Percentiles rank a stretch among this genome's conserved stretches.
Conservation (phyloP, 2,797 vertebrate species). For the Neomorphus geoffroyi region DNA sequence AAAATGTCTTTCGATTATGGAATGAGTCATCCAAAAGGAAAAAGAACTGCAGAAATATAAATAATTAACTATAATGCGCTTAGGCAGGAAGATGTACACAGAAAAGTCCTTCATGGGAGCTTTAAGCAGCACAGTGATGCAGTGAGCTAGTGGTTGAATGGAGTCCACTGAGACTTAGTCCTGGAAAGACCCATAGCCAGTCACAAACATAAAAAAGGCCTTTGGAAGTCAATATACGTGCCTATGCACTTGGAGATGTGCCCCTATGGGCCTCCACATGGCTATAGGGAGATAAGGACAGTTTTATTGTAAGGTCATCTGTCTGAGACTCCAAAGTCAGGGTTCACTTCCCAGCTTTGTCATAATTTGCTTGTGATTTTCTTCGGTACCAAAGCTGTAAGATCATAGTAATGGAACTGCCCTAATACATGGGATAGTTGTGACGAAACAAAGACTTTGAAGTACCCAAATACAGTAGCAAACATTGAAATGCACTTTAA, state of each 20-base stretch:
- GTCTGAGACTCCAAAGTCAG: not conserved
- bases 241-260: not conserved
- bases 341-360: not conserved
- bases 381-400: not conserved
- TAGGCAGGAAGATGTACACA: not conserved
- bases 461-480: not conserved
- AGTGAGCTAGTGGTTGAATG: not conserved
- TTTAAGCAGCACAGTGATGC: not conserved
- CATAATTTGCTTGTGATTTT: not conserved
- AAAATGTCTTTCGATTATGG: not conserved
- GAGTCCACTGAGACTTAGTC: not conserved
- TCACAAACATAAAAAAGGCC: not conserved
- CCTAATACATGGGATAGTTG: not conserved
- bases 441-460: not conserved
- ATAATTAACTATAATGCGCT: not conserved
- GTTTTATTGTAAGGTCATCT: not conserved
- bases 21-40: slow-evolving; percentile 5
- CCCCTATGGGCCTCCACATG: not conserved
- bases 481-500: not conserved
- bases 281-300: not conserved
- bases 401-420: not conserved
- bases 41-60: not conserved
- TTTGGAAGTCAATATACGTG: not conserved
- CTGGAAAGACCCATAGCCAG: not conserved
- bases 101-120: not conserved